Conservation (phyloP, 2,888 invertebrate genomes). For the Hemithea aestivaria region DNA sequence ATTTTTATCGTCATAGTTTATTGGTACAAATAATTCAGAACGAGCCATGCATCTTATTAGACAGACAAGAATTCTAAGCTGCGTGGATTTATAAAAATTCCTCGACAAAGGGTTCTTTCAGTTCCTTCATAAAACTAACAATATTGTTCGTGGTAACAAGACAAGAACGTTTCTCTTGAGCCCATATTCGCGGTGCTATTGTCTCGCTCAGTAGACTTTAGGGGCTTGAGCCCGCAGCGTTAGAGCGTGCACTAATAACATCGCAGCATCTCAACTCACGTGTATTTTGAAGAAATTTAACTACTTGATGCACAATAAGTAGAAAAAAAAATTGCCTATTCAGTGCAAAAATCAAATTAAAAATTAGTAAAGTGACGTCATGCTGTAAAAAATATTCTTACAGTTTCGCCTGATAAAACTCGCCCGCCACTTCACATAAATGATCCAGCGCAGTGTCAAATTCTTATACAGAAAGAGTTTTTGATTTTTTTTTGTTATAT, state of each 20-base stretch:
- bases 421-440: too few relatives aligned
- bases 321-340: too few relatives aligned
- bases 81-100: conserved; percentile 41
- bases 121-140: conserved; percentile 74
- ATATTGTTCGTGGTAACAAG: conserved; percentile 75
- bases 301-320: too few relatives aligned
- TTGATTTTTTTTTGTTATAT: too few relatives aligned
- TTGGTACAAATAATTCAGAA: conserved; percentile 9
- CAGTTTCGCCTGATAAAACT: too few relatives aligned
- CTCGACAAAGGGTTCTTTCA: conserved; percentile 59
- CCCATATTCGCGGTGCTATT: conserved; percentile 69
- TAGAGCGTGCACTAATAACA: conserved; percentile 33
- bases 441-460: too few relatives aligned
- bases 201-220: conserved; percentile 70
- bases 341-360: too few relatives aligned
- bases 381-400: too few relatives aligned
- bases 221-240: conserved; percentile 62
- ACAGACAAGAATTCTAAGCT: conserved; percentile 16
- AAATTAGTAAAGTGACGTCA: too few relatives aligned
- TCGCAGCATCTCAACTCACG: conserved; percentile 4
- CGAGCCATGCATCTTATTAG: conserved; percentile 20
- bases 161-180: conserved; percentile 66
- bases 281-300: too few relatives aligned
- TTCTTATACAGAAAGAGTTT: too few relatives aligned
- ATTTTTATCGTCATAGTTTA: background rate